Evolutionary conservation across 2,888 invertebrate species (phyloP), one percentile per base, ranked within the genome.

Genomic region (Heliconius sara): DNA sequence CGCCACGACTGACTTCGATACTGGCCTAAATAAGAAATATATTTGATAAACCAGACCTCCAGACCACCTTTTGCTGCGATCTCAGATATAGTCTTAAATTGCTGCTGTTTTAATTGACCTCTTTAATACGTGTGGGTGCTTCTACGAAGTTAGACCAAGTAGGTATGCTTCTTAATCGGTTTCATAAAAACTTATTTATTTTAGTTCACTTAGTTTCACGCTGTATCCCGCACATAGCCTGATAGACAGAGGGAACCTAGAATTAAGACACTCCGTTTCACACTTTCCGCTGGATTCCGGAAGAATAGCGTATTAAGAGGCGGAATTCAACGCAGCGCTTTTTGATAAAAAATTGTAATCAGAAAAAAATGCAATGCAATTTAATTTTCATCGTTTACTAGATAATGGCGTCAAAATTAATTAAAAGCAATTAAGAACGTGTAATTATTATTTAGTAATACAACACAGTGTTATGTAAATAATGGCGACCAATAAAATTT

Each of bases 51-150:
- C 13, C 1, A n/a, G 13, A 4, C 68, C 43, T 25, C 43, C 16
- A 25, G 16, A 68, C 22, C 1, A 16, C 30, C 67, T 68, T 27
- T 39, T n/a, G 39, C 12, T 34, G 10, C 22, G 67, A 5, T n/a
- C 25, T 68, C n/a, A 43, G 2, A 47, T 47, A 39, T 68, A 43
- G 39, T 68, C 25, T 43, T 68, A 43, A 68, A 68, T 25, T 68
- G 43, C 13, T 13, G 43, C n/a, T 12, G n/a, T 68, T 68, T 70
- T 70, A 70, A 70, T 70, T 70, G 43, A 70, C 68, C 68, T 43
- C 43, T 70, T 70, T 70, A 70, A 70, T 70, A 70, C n/a, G 68
- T 43, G 68, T 70, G 68, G 68, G 43, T 43, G 68, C 43, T 25
- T 25, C 43, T 43, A 70, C 68, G 39, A 16, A 27, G 57, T 22